phyloP scores from a whole-genome alignment of 2,888 invertebrate species.

The Seira musarum region DNA sequence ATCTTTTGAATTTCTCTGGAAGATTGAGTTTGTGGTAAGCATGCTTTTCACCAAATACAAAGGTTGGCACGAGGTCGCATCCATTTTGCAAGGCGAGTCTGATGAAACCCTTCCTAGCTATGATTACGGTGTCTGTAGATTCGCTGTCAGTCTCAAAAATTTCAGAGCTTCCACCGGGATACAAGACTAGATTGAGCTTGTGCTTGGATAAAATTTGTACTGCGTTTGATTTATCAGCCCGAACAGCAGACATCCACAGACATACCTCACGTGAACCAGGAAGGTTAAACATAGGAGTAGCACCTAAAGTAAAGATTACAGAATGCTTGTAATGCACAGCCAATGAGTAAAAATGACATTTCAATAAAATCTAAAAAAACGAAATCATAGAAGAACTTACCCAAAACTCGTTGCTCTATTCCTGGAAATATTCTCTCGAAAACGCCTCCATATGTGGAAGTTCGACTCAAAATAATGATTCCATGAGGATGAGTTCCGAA shows the following conservation, averaged over 20 bases:
- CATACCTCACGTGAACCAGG: slow-evolving; percentile 55
- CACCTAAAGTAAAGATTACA: slow-evolving; percentile 22
- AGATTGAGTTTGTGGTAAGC: slow-evolving; percentile 55
- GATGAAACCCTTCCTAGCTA: slow-evolving; percentile 55
- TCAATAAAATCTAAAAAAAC: background rate
- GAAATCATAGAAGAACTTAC: slow-evolving; percentile 22
- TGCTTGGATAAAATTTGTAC: slow-evolving; percentile 37
- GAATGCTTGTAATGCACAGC: too few relatives aligned
- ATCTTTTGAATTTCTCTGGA: slow-evolving; percentile 52
- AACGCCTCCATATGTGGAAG: slow-evolving; percentile 41
- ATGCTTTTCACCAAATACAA: slow-evolving; percentile 58
- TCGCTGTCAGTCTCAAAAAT: slow-evolving; percentile 56
- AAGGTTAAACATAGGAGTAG: slow-evolving; percentile 51
- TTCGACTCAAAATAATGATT: slow-evolving; percentile 45
- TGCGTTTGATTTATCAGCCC: slow-evolving; percentile 50
- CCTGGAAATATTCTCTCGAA: slow-evolving; percentile 53
- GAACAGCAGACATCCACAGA: slow-evolving; percentile 52
- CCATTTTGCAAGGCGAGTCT: slow-evolving; percentile 53
- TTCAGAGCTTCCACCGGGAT: slow-evolving; percentile 54
- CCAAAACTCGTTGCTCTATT: slow-evolving; percentile 47
- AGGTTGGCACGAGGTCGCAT: slow-evolving; percentile 52
- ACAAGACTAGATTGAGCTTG: slow-evolving; percentile 36
- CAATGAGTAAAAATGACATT: background rate
- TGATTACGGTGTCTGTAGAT: slow-evolving; percentile 50
- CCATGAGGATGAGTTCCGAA: slow-evolving; percentile 56